Evolutionary conservation across 37 sponge, comb jelly and placozoan species (phyloP), one percentile per base, ranked within the genome.

Genomic region (Geodia barretti): DNA sequence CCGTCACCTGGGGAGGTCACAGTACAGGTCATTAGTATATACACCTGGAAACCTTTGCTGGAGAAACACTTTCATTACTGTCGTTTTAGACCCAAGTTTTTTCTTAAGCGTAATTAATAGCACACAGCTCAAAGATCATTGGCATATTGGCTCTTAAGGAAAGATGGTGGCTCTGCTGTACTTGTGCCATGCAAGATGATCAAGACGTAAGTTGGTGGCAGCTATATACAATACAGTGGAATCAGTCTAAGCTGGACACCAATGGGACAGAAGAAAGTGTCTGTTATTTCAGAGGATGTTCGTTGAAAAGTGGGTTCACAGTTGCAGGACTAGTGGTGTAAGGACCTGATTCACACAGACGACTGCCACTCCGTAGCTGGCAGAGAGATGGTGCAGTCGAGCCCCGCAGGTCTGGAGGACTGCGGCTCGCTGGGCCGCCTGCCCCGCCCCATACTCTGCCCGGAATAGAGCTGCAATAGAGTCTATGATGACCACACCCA

Each of bases 381-480:
- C 43, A 33, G 75, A 84, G 19, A 93, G 75, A 4, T 23, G 62
- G 39, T 60, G 67, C 60, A 96, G 73, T 61, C 72, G 79, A 17
- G 73, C 62, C 11, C 94, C 95, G 80, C 94, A 87, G 0, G 85
- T 73, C 25, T 66, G 60, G 64, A 97, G 75, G 21, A 80, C 74
- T 28, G 82, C 33, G 2, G 98, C 95, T 54, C 92, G 78, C 60
- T 83, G 41, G 31, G 73, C 43, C 1, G 69, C 75, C 65, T 89
- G 84, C 0, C 70, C 39, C n/a, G 60, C 42, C 24, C 40, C 39
- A 61, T 82, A 95, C 67, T 97, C 98, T 28, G 87, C 90, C 36
- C 98, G 62, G 34, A 92, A 91, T 8, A 95, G 74, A 32, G 93
- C 96, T 39, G 98, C 98, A 30, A 97, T 73, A 1, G 98, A 97